Evolutionary conservation across 2,888 invertebrate genomes (phyloP).

Genomic region (Coremacera marginata): DNA sequence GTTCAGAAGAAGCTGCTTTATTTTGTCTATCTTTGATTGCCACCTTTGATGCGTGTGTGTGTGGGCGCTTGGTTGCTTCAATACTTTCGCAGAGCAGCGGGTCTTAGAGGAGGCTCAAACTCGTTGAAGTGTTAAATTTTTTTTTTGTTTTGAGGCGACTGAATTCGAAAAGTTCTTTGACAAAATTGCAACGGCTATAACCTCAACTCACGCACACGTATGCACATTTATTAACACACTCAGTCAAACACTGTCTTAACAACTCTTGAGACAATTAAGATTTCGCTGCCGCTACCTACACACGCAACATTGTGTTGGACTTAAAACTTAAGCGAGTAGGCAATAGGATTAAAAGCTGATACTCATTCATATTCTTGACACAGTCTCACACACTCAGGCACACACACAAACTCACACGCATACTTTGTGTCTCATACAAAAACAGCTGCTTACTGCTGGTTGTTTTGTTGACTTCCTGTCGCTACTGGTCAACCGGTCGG

Average conservation of each 20-base stretch:
- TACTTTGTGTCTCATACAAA: neutral
- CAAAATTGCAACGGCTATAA: neutral
- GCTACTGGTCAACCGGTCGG: neutral
- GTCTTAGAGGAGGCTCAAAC: conserved; percentile 4
- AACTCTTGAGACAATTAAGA: too few relatives aligned
- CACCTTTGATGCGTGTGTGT: neutral
- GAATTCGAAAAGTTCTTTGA: too few relatives aligned
- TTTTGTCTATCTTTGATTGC: neutral
- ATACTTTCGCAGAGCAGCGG: neutral
- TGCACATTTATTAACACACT: too few relatives aligned
- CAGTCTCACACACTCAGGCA: neutral
- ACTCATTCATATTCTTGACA: neutral
- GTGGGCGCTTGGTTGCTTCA: neutral
- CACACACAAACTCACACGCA: conserved; percentile 10
- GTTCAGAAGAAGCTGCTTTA: neutral
- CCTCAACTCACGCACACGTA: neutral
- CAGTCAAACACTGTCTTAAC: too few relatives aligned
- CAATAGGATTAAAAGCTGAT: too few relatives aligned
- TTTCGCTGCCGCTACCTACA: too few relatives aligned
- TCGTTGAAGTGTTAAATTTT: conserved; percentile 49
- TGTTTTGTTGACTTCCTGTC: neutral
- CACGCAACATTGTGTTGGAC: too few relatives aligned
- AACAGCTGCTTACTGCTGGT: conserved; percentile 2
- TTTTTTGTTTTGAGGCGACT: neutral
- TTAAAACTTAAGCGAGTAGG: too few relatives aligned